Evolutionary conservation across 37 sponge, comb jelly and placozoan genomes (phyloP), one percentile per base, ranked within the genome.

Genomic region (Aplysina aerophoba): DNA sequence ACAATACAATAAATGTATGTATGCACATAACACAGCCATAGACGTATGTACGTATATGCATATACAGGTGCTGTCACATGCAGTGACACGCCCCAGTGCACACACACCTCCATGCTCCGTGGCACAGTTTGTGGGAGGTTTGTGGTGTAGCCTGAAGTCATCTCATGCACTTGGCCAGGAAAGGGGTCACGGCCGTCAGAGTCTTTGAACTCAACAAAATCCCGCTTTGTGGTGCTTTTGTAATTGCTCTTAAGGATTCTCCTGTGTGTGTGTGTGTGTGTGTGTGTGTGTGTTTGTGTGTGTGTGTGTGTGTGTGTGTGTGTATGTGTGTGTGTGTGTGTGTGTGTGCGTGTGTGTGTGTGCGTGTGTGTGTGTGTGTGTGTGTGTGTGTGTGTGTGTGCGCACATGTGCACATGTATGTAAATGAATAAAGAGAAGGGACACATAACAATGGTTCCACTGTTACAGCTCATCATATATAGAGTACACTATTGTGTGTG

Each of bases 101-200:
- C n/a, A n/a, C n/a, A 4, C 37, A 89, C 87, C 73, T 89, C 60
- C 27, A 53, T 54, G 24, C 67, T 33, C 15, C 24, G 80, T 59
- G 94, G 90, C 15, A 63, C 39, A 30, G 95, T 92, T 33, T 35
- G 65, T 4, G 90, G 89, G 41, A 83, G 55, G 50, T 93, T 87
- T 24, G 63, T 82, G 27, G 86, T 67, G 78, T 54, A 91, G 0
- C 89, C 93, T 34, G 83, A 83, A 4, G 64, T 33, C 17, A 34
- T 65, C 12, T 63, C 55, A 25, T 84, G 61, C 27, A 89, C 68
- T 6, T 44, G 65, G 19, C 34, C 25, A 16, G 93, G 93, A 22
- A 95, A 56, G 20, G 78, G 84, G 6, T 87, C 93, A 14, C 53
- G 73, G 21, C 90, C 89, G 22, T 71, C 25, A 11, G 88, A 82